Conservation (phyloP, 2,113 vertebrate species). For the Meles meles region DNA sequence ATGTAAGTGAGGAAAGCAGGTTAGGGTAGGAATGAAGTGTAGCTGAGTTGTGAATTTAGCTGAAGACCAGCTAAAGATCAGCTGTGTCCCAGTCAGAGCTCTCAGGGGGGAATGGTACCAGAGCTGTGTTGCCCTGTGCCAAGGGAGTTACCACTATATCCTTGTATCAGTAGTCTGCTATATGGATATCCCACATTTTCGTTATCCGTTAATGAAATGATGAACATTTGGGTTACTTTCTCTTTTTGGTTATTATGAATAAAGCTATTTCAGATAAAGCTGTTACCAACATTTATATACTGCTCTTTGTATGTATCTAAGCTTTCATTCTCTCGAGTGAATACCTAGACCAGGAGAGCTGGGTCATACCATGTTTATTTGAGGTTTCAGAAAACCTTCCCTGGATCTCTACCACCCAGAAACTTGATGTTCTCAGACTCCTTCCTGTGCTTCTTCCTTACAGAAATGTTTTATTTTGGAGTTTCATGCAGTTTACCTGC, state of each 20-base stretch:
- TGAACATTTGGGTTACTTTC: background rate
- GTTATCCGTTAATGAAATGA: background rate
- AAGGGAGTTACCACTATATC: background rate
- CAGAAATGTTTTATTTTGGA: background rate
- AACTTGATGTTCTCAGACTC: background rate
- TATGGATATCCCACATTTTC: background rate
- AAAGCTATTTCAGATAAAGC: background rate
- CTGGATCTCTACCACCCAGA: background rate
- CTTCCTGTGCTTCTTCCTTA: background rate
- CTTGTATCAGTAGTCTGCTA: background rate
- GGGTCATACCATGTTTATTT: background rate
- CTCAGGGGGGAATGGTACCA: background rate
- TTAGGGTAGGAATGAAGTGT: background rate
- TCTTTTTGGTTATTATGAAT: background rate
- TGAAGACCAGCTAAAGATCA: background rate
- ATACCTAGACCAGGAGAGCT: background rate
- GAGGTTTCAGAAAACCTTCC: background rate
- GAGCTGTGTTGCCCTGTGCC: background rate
- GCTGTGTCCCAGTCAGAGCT: background rate
- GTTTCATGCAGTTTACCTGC: background rate
- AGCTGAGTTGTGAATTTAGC: background rate
- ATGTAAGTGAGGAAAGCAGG: background rate
- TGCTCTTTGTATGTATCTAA: background rate
- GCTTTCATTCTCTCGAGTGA: background rate
- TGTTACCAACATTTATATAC: background rate